Conservation (phyloP, 2,888 invertebrate genomes). For the Limnephilus rhombicus region DNA sequence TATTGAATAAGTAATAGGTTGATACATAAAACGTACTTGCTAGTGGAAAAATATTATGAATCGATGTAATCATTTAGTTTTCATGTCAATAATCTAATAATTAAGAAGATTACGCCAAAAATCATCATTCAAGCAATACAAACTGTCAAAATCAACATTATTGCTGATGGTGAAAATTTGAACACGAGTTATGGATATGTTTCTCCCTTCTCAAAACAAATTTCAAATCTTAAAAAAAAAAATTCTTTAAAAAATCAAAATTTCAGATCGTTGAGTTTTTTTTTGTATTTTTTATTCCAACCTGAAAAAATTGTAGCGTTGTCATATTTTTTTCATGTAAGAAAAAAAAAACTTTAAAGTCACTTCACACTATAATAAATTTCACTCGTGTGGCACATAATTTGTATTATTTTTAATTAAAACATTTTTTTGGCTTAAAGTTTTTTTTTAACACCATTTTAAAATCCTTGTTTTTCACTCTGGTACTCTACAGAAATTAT, state of each 20-base stretch:
- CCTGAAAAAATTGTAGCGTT: neutral
- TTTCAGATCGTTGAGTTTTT: neutral
- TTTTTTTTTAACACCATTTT: conserved; percentile 12
- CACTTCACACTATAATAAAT: conserved; percentile 26
- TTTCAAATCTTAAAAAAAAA: neutral
- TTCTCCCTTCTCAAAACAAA: neutral
- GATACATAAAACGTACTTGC: neutral
- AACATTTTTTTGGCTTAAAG: conserved; percentile 6
- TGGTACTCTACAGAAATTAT: neutral
- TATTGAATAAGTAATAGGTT: neutral
- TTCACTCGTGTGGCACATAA: conserved; percentile 50
- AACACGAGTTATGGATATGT: conserved; percentile 35
- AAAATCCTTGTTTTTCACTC: conserved; percentile 12
- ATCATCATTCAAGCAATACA: neutral
- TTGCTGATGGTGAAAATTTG: neutral
- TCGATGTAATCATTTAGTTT: neutral
- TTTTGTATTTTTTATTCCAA: neutral
- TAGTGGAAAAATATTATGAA: neutral
- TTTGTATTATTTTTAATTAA: conserved; percentile 14
- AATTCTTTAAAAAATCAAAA: neutral
- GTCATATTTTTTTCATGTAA: neutral
- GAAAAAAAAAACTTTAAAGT: neutral
- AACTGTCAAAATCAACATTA: neutral
- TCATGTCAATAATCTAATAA: neutral
- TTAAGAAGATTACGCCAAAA: neutral